A percentile compares a stretch with the other conserved stretches of the same genome.
Conservation (phyloP, 1,140 invertebrate species). For the Temnothorax longispinosus region DNA sequence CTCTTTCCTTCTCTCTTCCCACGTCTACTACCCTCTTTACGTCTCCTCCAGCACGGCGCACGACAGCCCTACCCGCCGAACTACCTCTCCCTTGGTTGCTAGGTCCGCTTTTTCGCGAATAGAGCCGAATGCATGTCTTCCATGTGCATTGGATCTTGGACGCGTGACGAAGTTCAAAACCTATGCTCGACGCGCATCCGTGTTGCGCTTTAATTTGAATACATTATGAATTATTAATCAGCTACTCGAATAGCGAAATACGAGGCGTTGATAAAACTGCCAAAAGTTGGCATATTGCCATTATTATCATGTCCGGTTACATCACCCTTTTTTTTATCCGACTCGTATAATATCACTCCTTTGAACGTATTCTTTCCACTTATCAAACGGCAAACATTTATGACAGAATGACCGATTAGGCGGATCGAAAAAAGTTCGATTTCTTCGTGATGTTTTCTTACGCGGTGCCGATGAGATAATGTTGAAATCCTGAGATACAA, state of each 20-base stretch:
- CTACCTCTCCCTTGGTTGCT: slow-evolving; percentile 80
- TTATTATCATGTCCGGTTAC: neutral
- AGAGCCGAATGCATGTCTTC: slow-evolving; percentile 33
- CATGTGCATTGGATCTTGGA: slow-evolving; percentile 2
- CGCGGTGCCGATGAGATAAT: neutral
- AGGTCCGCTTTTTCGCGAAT: slow-evolving; percentile 80
- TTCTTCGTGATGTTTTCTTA: neutral
- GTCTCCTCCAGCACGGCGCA: slow-evolving; percentile 48
- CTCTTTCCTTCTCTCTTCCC: slow-evolving; percentile 43
- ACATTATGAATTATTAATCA: slow-evolving; percentile 1
- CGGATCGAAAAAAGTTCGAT: neutral
- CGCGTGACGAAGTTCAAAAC: slow-evolving; percentile 17
- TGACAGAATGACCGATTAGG: neutral
- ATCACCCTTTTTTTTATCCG: neutral
- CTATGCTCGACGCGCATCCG: neutral
- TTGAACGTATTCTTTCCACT: neutral
- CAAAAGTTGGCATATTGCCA: neutral
- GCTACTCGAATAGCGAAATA: neutral
- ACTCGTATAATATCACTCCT: neutral
- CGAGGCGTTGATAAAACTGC: neutral
- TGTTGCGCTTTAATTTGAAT: slow-evolving; percentile 9
- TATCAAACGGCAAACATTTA: neutral
- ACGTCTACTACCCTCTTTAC: slow-evolving; percentile 60
- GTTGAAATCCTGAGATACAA: neutral
- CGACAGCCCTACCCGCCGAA: slow-evolving; percentile 39